Evolutionary conservation across 2,113 vertebrate genomes (phyloP), one percentile per base, ranked within the genome.

Genomic region (Pimephales promelas): DNA sequence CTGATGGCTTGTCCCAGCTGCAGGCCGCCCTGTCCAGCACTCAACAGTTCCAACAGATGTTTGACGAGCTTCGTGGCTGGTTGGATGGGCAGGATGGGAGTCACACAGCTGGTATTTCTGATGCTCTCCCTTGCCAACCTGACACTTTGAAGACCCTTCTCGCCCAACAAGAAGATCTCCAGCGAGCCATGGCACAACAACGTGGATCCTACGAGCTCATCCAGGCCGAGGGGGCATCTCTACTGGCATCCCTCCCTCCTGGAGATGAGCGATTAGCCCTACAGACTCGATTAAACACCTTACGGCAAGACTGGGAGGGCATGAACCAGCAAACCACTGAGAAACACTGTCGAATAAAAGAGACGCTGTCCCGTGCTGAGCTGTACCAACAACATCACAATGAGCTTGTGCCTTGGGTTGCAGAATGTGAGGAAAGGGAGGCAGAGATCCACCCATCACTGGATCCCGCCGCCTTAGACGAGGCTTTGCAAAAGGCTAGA

Each of bases 21-120:
- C 98, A 99, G 91, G 94, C 95, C 0, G 96, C 96, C 0, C 96
- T 99, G 22, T 98, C 96, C 0, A 98, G 97, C 89, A 98, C 97
- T 56, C 97, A 99, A 92, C 98, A 99, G 92, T 99, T 99, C 93
- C 97, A 99, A 91, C 97, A 99, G 91, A 99, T 97, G 96, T 99
- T 98, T 82, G 95, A 97, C 88, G 98, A 99, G 86, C 90, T 99
- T 85, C 95, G 95, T 87, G 92, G 93, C 62, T 99, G 98, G 98
- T 94, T 99, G 3, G 96, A 98, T 88, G 90, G 93, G 80, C 96
- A 93, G 89, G 87, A 88, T 84, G 92, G 92, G 20, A 94, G 95
- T 84, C 93, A 64, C 71, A 84, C 86, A 74, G 89, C 89, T 3
- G 93, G 92, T 61, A 91, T 83, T 91, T 57, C 90, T 31, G 91